Evolutionary conservation across 2,888 invertebrate species (phyloP).

Genomic region (Eudasyphora cyanicolor): DNA sequence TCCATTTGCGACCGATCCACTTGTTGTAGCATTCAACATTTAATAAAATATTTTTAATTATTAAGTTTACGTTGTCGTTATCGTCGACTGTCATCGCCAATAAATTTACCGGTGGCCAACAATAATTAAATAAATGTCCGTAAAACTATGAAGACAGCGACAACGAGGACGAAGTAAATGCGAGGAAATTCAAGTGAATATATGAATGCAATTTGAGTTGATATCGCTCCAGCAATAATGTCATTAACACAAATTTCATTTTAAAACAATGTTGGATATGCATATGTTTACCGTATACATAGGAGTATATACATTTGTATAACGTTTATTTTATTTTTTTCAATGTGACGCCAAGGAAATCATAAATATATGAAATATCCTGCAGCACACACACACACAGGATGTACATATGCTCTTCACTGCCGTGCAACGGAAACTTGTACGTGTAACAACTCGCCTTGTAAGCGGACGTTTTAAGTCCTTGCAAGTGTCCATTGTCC

Average conservation of each 20-base stretch:
- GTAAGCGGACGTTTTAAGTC: background rate
- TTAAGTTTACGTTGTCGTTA: background rate
- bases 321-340: too few relatives aligned
- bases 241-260: conserved; percentile 19
- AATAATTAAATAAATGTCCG: conserved; percentile 30
- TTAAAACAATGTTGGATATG: conserved; percentile 25
- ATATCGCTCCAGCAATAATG: conserved; percentile 21
- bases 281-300: too few relatives aligned
- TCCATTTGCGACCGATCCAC: too few relatives aligned
- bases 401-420: conserved; percentile 28
- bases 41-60: conserved; percentile 16
- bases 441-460: background rate
- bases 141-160: background rate
- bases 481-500: background rate
- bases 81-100: conserved; percentile 24
- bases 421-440: background rate
- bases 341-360: conserved; percentile 19
- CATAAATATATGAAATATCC: conserved; percentile 40
- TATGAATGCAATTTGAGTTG: background rate
- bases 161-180: background rate
- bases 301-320: too few relatives aligned
- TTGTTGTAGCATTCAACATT: background rate
- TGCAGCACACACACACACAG: conserved; percentile 50
- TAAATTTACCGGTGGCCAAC: conserved; percentile 22
- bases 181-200: conserved; percentile 15